Evolutionary conservation across 2,888 invertebrate genomes (phyloP).

Genomic region (Pyrgus malvae): DNA sequence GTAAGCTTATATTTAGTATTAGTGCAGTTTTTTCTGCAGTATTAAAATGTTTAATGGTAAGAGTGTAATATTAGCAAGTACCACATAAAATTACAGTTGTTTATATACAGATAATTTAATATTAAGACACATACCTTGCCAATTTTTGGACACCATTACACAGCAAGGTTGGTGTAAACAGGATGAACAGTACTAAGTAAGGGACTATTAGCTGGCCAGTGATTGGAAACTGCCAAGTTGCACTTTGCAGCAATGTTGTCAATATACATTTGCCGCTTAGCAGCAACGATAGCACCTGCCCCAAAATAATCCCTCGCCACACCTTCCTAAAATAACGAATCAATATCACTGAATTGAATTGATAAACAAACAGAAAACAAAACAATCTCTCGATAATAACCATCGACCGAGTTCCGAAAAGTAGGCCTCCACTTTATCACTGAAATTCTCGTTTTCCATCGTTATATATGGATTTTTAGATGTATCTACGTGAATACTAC

Average conservation of each 20-base stretch:
- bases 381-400: constrained; percentile 54
- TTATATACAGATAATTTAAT: background rate
- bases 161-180: constrained; percentile 89
- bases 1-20: background rate
- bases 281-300: constrained; percentile 88
- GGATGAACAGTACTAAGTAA: constrained; percentile 88
- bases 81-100: too few relatives aligned
- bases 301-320: constrained; percentile 87
- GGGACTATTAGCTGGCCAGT: constrained; percentile 91
- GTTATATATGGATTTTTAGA: constrained; percentile 19
- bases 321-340: constrained; percentile 80
- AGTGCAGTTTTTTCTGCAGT: too few relatives aligned
- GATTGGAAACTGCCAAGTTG: constrained; percentile 86
- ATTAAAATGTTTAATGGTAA: too few relatives aligned
- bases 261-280: constrained; percentile 89
- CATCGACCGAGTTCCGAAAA: constrained; percentile 87
- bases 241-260: constrained; percentile 86
- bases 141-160: constrained; percentile 86
- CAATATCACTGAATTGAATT: background rate
- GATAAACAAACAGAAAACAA: constrained; percentile 17
- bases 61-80: too few relatives aligned
- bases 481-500: constrained; percentile 36
- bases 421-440: constrained; percentile 85
- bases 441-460: constrained; percentile 79
- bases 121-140: constrained; percentile 76